Percentiles rank a stretch among this genome's conserved stretches.
Evolutionary conservation across 92 coral and sea anemone species (phyloP).

Genomic region (Plumapathes pennacea): DNA sequence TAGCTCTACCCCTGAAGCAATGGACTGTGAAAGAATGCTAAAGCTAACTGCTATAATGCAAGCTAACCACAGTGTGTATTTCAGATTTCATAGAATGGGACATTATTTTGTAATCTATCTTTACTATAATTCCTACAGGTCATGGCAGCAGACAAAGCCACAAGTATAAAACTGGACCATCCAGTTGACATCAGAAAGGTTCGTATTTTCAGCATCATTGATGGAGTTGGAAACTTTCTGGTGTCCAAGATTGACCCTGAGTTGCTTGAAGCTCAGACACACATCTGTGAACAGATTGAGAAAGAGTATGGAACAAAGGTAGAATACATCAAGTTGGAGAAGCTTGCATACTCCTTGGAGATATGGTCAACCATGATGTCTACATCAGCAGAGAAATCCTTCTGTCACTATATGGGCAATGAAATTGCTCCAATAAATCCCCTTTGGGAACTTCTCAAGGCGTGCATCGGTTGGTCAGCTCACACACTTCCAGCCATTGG

Average conservation of each 20-base stretch:
- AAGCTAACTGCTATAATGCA: no score
- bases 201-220: conserved; percentile 68
- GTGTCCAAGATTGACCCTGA: conserved; percentile 71
- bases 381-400: conserved; percentile 75
- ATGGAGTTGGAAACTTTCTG: conserved; percentile 67
- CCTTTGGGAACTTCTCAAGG: conserved; percentile 82
- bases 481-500: conserved; percentile 94
- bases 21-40: no score
- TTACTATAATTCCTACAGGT: conserved; percentile 57
- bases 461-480: conserved; percentile 68
- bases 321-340: conserved; percentile 64
- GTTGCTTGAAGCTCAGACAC: conserved; percentile 69
- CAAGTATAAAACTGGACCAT: conserved; percentile 46
- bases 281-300: conserved; percentile 63
- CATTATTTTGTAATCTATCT: no score
- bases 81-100: no score
- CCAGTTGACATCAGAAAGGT: conserved; percentile 66
- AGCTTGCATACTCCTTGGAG: conserved; percentile 74
- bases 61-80: no score
- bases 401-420: conserved; percentile 79
- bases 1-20: no score
- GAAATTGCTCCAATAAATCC: conserved; percentile 57
- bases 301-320: conserved; percentile 60
- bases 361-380: conserved; percentile 95
- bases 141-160: conserved; percentile 76